phyloP scores from a whole-genome alignment of 2,113 vertebrate species.

The Erinaceus europaeus region DNA sequence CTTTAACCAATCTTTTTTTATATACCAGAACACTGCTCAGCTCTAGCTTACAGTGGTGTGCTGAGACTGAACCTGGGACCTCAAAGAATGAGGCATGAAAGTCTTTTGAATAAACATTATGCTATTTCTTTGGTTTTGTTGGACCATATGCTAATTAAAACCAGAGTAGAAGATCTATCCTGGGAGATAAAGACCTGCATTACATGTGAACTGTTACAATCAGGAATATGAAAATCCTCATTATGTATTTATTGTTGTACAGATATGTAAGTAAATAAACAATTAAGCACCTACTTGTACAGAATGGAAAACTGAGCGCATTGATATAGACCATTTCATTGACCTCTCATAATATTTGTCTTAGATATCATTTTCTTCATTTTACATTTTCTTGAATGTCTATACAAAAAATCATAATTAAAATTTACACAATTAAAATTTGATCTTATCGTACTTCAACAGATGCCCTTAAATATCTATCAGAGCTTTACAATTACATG shows the following conservation, averaged over 20 bases:
- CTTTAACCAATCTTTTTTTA: no score
- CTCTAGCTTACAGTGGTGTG: no score
- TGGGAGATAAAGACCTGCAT: neutral
- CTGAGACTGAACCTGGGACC: no score
- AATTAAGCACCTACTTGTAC: neutral
- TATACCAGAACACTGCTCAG: no score
- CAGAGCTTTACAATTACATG: neutral
- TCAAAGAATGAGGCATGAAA: no score
- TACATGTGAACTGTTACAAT: neutral
- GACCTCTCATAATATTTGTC: neutral
- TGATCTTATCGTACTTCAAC: conserved; percentile 12
- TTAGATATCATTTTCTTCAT: conserved; percentile 9
- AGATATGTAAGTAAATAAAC: neutral
- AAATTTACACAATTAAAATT: conserved; percentile 36
- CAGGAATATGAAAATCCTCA: neutral
- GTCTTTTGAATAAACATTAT: no score
- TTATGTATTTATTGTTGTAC: neutral
- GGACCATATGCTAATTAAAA: conserved; percentile 11
- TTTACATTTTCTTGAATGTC: conserved; percentile 13
- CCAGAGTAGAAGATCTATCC: neutral
- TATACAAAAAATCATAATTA: conserved; percentile 14
- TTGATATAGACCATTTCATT: neutral
- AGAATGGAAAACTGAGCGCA: neutral
- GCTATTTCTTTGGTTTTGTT: no score
- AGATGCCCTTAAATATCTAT: neutral